Conservation (phyloP, 2,797 vertebrate species). For the Paramormyrops hopkinsi region DNA sequence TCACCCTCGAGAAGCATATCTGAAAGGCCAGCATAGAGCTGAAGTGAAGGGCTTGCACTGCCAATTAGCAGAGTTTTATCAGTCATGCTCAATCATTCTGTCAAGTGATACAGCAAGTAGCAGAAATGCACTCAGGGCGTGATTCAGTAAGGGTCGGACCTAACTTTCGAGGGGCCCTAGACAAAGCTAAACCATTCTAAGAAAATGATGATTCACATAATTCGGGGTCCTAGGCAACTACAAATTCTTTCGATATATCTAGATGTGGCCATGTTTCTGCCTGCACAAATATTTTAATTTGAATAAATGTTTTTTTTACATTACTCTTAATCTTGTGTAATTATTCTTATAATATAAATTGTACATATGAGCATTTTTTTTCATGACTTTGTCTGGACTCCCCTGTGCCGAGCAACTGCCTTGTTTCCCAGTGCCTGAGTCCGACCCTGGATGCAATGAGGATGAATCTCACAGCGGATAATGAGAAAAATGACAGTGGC, state of each 20-base stretch:
- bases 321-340: background rate
- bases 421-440: background rate
- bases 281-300: background rate
- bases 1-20: background rate
- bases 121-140: no score
- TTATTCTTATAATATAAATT: background rate
- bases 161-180: background rate
- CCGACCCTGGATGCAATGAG: background rate
- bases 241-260: background rate
- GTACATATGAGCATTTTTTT: background rate
- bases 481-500: background rate
- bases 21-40: background rate
- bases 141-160: background rate
- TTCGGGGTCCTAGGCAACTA: background rate
- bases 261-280: background rate
- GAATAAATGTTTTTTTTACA: background rate
- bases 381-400: background rate
- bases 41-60: background rate
- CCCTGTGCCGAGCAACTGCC: background rate
- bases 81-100: background rate
- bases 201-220: background rate
- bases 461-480: background rate
- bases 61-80: background rate
- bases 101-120: background rate
- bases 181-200: background rate